A percentile compares a stretch with the other conserved stretches of the same genome.
Evolutionary conservation across 2,888 invertebrate species (phyloP).

Genomic region (Lydus trimaculatus): DNA sequence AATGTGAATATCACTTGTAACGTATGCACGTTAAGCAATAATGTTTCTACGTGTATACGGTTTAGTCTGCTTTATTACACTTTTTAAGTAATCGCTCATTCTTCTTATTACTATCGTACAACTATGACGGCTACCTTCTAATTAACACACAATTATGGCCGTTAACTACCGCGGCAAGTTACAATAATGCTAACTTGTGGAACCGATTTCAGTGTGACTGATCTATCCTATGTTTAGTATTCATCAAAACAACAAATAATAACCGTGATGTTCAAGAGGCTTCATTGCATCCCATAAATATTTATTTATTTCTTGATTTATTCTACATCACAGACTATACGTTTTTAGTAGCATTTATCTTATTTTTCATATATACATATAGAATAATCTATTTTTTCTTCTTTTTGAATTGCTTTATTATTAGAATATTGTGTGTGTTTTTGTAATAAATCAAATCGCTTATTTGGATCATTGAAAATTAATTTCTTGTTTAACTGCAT

Average conservation of each 20-base stretch:
- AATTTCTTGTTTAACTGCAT: slow-evolving; percentile 8
- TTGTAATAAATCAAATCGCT: slow-evolving; percentile 1
- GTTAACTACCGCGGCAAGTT: no score
- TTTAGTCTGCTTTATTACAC: no score
- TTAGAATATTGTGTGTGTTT: neutral
- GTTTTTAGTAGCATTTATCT: no score
- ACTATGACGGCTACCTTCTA: no score
- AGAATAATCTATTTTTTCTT: neutral
- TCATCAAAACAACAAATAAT: neutral
- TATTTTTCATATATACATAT: neutral
- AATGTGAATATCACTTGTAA: no score
- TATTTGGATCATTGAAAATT: neutral
- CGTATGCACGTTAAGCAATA: no score
- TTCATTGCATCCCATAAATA: neutral
- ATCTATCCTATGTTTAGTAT: neutral
- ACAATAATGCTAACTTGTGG: no score
- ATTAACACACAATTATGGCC: no score
- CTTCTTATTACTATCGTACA: no score
- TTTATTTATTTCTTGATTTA: neutral
- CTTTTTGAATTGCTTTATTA: neutral
- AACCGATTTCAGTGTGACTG: no score
- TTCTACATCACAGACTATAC: neutral
- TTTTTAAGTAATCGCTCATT: no score
- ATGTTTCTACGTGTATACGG: no score
- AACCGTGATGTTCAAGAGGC: neutral